phyloP scores from a whole-genome alignment of 2,888 invertebrate genomes.

The Campaea margaritaria region DNA sequence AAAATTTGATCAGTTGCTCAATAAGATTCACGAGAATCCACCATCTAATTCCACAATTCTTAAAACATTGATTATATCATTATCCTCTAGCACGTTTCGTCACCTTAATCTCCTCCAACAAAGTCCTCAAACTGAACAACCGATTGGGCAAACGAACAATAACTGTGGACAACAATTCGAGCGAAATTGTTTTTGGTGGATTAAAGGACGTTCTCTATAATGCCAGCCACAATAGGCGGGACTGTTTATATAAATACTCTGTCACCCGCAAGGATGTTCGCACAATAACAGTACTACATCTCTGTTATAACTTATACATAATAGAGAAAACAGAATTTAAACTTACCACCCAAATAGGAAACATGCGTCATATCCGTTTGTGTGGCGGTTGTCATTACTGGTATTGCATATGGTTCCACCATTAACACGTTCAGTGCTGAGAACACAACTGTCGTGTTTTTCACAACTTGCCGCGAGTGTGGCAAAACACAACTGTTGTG shows the following conservation, averaged over 20 bases:
- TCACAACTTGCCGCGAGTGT: too few relatives aligned
- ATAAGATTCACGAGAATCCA: background rate
- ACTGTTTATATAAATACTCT: constrained; percentile 59
- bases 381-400: too few relatives aligned
- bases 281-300: constrained; percentile 62
- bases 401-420: too few relatives aligned
- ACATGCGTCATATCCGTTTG: too few relatives aligned
- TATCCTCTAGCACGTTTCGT: background rate
- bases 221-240: constrained; percentile 61
- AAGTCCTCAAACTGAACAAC: constrained; percentile 27
- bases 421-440: too few relatives aligned
- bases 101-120: constrained; percentile 6
- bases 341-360: background rate
- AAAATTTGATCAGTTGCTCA: background rate
- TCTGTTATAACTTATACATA: background rate
- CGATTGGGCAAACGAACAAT: constrained; percentile 45
- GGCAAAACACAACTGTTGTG: too few relatives aligned
- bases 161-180: constrained; percentile 55
- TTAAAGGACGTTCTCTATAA: constrained; percentile 67
- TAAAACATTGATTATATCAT: background rate
- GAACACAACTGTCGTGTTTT: too few relatives aligned
- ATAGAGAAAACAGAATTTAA: constrained; percentile 10
- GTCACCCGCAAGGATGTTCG: constrained; percentile 69
- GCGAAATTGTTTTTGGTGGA: constrained; percentile 69
- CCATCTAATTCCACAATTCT: background rate